These are phyloP conservation scores for Drosophila takahashii DNA, from an alignment of 1,140 invertebrate genomes.

Conservation along the genomic window DNA sequence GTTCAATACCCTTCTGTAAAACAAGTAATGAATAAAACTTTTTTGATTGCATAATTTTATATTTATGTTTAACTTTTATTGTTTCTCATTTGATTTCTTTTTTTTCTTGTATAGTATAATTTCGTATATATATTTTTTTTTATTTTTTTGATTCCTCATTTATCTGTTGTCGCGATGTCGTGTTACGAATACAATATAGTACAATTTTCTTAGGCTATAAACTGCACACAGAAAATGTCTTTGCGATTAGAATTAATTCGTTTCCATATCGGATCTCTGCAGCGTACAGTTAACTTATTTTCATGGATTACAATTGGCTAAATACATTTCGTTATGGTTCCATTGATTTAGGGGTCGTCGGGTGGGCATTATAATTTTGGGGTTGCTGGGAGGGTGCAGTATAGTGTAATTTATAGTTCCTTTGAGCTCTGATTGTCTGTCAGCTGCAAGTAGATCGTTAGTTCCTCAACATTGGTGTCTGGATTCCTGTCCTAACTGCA, in stretches of 20 bases:
- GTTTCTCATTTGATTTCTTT: conserved; percentile 34
- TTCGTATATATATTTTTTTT: conserved; percentile 23
- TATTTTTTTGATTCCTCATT: conserved; percentile 7
- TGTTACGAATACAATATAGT: conserved; percentile 47
- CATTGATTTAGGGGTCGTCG: conserved; percentile 1
- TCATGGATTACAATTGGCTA: conserved; percentile 31
- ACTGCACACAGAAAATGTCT: conserved; percentile 36
- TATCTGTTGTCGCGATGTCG: conserved; percentile 24
- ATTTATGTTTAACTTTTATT: conserved; percentile 67
- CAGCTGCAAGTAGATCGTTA: conserved; percentile 68
- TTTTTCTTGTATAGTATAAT: conserved; percentile 27
- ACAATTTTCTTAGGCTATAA: conserved; percentile 39
- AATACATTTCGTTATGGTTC: conserved; percentile 21
- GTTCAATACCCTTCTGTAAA: neutral
- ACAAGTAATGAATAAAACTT: neutral
- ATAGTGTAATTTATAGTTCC: conserved; percentile 33
- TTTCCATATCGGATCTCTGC: conserved; percentile 43
- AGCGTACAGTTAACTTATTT: conserved; percentile 37
- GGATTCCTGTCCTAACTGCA: conserved; percentile 32
- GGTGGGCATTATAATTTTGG: conserved; percentile 24
- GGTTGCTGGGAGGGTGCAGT: conserved; percentile 11
- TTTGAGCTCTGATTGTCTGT: conserved; percentile 80
- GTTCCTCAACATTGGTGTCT: conserved; percentile 21
- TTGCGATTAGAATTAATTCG: conserved; percentile 35
- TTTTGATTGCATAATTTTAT: conserved; percentile 17